Base-by-base conservation (phyloP, 2,113 vertebrate genomes). In the Eclectus roratus region DNA sequence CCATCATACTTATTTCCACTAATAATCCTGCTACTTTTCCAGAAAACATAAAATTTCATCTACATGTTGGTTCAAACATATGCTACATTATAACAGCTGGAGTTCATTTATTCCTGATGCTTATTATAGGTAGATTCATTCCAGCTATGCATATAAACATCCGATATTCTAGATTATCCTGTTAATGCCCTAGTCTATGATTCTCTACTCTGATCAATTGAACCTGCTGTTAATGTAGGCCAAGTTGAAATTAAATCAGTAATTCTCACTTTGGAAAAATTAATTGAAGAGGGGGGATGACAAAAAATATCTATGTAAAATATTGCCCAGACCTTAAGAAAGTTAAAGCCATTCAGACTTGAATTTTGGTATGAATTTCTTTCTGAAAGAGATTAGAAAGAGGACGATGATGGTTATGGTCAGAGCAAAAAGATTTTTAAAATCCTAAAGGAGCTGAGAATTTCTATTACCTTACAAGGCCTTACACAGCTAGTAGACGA, bases 251-350 rank as follows among this genome's bases (percentile, higher is more conserved):
- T 9, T 25, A 4, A 77, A 80, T 17, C 7, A 41, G 31, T 65
- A 80, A 53, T 50, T 80, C 11, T 49, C 19, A 47, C 46, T 76
- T 46, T 37, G 7, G 27, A 56, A 52, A 84, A 93, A 69, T 3
- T 53, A 6, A 24, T 4, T 16, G 24, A 8, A 4, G 17, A 4
- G 13, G 0, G 1, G 3, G 16, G 9, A 46, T 13, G 56, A 58
- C 20, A 73, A 44, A 24, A n/a, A 20, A 17, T 2, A 73, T 14
- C 33, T 52, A 14, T 27, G 7, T 49, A 10, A 66, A 28, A 2
- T 53, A 19, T 35, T 61, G 3, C 21, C 91, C 28, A 80, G 14
- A 65, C 15, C 13, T 72, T 47, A 69, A 69, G 16, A 68, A 56
- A 37, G 25, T 43, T 39, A 52, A 92, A 63, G 25, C 7, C 8